Conservation (phyloP, 2,113 vertebrate species). For the Leucosticte australis region DNA sequence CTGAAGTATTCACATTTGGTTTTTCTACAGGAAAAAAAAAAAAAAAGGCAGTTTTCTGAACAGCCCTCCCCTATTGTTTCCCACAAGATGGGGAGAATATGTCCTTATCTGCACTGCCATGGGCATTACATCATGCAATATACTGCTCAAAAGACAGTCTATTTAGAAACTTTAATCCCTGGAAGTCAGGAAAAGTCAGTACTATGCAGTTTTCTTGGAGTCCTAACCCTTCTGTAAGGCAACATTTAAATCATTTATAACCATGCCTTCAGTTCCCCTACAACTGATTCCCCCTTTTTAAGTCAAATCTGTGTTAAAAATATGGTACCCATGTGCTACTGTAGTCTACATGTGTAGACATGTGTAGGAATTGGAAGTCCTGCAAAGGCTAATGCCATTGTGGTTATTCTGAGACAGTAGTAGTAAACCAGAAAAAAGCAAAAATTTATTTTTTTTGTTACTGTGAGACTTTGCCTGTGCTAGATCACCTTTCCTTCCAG, state of each 20-base stretch:
- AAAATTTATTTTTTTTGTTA: not conserved
- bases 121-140: not conserved
- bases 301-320: not conserved
- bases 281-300: not conserved
- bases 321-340: not conserved
- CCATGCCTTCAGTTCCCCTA: not conserved
- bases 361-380: not conserved
- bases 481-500: not conserved
- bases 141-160: not conserved
- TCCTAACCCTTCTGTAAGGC: not conserved
- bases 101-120: not conserved
- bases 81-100: not conserved
- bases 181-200: not conserved
- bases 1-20: not conserved
- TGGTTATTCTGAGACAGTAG: not conserved
- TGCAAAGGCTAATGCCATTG: not conserved
- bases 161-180: not conserved
- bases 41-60: not conserved
- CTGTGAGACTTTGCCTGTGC: not conserved
- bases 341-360: not conserved
- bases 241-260: not conserved
- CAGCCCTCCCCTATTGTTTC: not conserved
- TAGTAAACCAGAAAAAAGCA: not conserved
- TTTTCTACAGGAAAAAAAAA: not conserved
- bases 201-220: not conserved